These are phyloP conservation scores for Natator depressus DNA, from an alignment of 2,113 vertebrate species.

Conservation along the genomic window DNA sequence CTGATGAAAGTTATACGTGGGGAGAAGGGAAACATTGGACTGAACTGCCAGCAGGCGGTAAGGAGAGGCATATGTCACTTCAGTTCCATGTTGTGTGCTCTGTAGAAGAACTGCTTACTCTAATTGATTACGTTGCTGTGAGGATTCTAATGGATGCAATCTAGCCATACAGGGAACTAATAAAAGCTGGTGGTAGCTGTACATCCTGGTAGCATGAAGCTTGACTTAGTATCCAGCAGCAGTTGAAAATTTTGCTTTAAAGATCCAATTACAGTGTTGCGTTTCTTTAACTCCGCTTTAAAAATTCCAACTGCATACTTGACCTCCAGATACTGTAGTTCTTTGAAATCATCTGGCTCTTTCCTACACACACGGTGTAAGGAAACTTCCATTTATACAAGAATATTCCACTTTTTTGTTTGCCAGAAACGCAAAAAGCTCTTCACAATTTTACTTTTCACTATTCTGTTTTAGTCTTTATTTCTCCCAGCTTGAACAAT, in stretches of 20 bases:
- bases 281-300: background rate
- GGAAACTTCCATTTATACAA: background rate
- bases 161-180: background rate
- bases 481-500: background rate
- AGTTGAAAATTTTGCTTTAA: background rate
- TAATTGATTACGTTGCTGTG: accelerated
- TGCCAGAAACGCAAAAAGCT: background rate
- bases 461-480: background rate
- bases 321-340: background rate
- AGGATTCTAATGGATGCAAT: background rate
- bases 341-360: background rate
- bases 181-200: background rate
- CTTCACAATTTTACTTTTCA: background rate
- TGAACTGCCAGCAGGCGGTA: constrained; percentile 92
- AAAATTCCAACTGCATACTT: background rate
- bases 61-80: constrained; percentile 32
- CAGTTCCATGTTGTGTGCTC: accelerated
- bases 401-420: background rate
- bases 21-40: constrained; percentile 85
- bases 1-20: constrained; percentile 93
- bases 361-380: background rate
- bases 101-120: background rate
- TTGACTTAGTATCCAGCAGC: background rate
- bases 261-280: background rate
- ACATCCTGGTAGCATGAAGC: background rate